phyloP scores from a whole-genome alignment of 2,113 vertebrate species.

The Antechinus flavipes region DNA sequence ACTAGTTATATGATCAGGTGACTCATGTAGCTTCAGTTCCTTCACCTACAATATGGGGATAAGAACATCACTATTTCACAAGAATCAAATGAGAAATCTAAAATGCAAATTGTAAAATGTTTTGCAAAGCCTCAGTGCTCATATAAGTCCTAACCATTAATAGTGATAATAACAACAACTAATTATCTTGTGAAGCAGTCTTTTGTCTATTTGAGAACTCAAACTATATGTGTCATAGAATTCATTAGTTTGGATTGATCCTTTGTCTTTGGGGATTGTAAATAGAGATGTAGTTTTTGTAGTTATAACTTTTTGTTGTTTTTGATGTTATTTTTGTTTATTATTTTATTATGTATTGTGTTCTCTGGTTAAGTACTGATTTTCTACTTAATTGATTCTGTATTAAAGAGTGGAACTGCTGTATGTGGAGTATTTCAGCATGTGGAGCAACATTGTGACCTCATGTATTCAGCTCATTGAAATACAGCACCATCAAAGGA shows the following conservation, averaged over 20 bases:
- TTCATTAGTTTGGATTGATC: not conserved
- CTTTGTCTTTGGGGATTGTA: not conserved
- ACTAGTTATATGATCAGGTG: not conserved
- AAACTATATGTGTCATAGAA: not conserved
- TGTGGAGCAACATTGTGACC: not conserved
- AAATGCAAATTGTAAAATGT: not conserved
- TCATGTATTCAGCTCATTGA: not conserved
- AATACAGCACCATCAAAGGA: not conserved
- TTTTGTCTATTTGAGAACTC: not conserved
- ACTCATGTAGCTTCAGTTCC: not conserved
- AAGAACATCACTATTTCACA: not conserved
- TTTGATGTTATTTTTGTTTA: not conserved
- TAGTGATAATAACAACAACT: not conserved
- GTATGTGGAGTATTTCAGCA: not conserved
- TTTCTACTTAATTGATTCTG: not conserved
- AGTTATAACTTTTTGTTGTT: not conserved
- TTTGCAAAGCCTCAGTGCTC: not conserved
- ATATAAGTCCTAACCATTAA: not conserved
- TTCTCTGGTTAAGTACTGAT: not conserved
- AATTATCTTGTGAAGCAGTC: not conserved
- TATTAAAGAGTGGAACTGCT: not conserved
- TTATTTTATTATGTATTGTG: not conserved
- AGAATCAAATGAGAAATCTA: not conserved
- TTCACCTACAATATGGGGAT: not conserved
- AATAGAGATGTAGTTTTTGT: not conserved